phyloP scores from a whole-genome alignment of 2,888 invertebrate genomes.

The Limnephilus auricula region DNA sequence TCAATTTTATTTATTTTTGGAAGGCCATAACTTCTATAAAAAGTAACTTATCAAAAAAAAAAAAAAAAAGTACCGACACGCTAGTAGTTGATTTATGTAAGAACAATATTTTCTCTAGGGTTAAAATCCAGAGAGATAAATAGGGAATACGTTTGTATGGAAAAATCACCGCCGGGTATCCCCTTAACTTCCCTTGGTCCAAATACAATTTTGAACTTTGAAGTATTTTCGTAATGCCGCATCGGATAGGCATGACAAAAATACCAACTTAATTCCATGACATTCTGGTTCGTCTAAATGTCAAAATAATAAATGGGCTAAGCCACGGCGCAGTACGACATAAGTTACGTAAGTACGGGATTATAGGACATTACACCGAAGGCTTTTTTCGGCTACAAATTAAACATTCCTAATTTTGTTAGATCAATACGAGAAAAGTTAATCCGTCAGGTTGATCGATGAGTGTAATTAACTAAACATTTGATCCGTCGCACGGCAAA shows the following conservation, averaged over 20 bases:
- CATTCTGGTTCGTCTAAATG: slow-evolving; percentile 26
- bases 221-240: background rate
- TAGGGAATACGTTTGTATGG: no score
- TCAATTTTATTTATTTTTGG: no score
- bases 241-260: background rate
- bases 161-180: no score
- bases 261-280: background rate
- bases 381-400: background rate
- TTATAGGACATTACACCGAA: background rate
- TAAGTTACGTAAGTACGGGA: slow-evolving; percentile 18
- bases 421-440: slow-evolving; percentile 24
- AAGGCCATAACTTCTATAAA: no score
- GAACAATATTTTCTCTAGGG: no score
- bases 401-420: slow-evolving; percentile 16
- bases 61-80: no score
- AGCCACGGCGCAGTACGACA: slow-evolving; percentile 11
- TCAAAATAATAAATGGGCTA: slow-evolving; percentile 34
- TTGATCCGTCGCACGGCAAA: background rate
- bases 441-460: slow-evolving; percentile 20
- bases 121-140: no score
- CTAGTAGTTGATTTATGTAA: no score
- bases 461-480: slow-evolving; percentile 9
- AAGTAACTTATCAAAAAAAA: no score
- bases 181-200: no score
- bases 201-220: background rate